Evolutionary conservation across 2,888 invertebrate species (phyloP), one percentile per base, ranked within the genome.

Genomic region (Tetanocera ferruginea): DNA sequence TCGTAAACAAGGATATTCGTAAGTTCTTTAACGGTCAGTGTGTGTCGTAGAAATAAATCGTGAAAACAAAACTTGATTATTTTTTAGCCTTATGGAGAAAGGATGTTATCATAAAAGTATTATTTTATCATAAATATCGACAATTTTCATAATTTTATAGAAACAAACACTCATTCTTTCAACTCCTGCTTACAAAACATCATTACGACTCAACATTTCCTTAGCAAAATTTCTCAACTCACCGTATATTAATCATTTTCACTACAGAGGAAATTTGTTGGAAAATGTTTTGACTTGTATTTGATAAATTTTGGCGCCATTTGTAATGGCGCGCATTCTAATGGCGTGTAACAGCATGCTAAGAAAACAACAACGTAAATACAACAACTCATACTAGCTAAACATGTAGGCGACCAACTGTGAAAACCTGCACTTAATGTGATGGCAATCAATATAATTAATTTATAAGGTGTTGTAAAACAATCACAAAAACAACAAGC

Each of bases 391-490:
- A 34, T 31, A 64, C 64, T 11, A 43, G 4, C 43, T 43, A 11
- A 43, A 43, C 34, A 34, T 64, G 64, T 31, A n/a, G 28, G 43
- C 51, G 69, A 51, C 69, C 69, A 69, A 51, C 69, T 51, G 69
- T 69, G 69, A 69, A 69, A 69, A 23, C 69, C 69, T 25, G 69
- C 69, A 49, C 25, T 69, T 69, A 49, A 51, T 23, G 11, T 51
- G 17, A 69, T 51, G 51, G 43, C 43, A 51, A 69, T 51, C 51
- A 51, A 69, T 69, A 23, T 28, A 69, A 51, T 69, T 69, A 69
- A 51, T 69, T 51, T 49, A 69, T 69, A 69, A 67, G 34, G 67
- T 37, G 37, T 23, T 28, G 23, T 25, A 4, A 64, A 64, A 31
- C n/a, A 64, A n/a, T 31, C 34, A 64, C 64, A 64, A 64, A 28